Evolutionary conservation across 2,797 vertebrate species (phyloP).

Genomic region (Apogon hyalosoma): DNA sequence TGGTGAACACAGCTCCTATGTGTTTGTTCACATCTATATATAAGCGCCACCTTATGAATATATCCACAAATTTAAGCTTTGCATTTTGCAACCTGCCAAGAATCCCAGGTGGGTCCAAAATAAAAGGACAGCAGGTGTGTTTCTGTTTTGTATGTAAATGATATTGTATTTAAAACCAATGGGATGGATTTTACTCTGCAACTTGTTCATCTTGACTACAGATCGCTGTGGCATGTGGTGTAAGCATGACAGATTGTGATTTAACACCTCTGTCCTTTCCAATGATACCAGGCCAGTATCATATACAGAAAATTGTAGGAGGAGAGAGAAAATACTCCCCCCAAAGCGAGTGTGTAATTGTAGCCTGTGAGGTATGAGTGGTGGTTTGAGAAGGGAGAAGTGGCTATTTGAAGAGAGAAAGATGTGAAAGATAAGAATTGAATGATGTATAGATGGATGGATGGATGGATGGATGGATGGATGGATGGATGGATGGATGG

Average conservation of each 20-base stretch:
- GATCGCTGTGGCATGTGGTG: constrained; percentile 27
- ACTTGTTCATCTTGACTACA: constrained; percentile 34
- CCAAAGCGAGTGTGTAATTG: constrained; percentile 40
- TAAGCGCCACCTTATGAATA: constrained; percentile 37
- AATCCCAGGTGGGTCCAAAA: constrained; percentile 13
- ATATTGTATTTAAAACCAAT: constrained; percentile 11
- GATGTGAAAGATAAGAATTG: constrained; percentile 28
- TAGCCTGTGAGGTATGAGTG: constrained; percentile 42
- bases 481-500: not conserved
- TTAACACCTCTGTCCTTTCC: constrained; percentile 71
- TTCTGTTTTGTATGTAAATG: constrained; percentile 29
- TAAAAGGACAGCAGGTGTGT: constrained; percentile 21
- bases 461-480: too few species aligned
- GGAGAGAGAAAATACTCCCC: constrained; percentile 16
- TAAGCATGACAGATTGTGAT: constrained; percentile 69
- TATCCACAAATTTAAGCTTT: constrained; percentile 34
- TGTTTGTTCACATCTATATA: constrained; percentile 21
- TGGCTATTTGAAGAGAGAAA: constrained; percentile 54
- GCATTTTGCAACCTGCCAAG: constrained; percentile 37
- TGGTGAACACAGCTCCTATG: constrained; percentile 5
- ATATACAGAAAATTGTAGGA: constrained; percentile 44
- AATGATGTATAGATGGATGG: too few species aligned
- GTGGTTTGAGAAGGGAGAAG: not conserved
- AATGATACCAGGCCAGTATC: constrained; percentile 48
- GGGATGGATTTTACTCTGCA: constrained; percentile 9